Evolutionary conservation across 1,140 invertebrate genomes (phyloP), one percentile per base, ranked within the genome.

Genomic region (Spodoptera litura): DNA sequence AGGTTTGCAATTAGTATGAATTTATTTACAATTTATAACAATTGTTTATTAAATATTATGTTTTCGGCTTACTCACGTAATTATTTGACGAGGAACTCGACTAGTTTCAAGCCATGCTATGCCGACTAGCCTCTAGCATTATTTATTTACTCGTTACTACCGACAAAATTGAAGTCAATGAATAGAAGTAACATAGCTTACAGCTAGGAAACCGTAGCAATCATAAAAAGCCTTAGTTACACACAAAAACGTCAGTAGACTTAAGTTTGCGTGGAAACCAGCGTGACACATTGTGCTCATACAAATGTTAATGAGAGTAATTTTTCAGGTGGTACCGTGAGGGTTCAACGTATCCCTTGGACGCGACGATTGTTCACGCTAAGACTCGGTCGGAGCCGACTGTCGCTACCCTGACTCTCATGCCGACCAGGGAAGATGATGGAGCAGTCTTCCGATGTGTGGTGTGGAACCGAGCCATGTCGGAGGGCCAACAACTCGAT

Each of bases 401-500:
- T 10, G 96, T 96, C 31, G 96, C 97, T 2, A 97, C 97, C 2
- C 94, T 99, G 9, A 93, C 95, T 0, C 93, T 99, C 27, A 96
- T 95, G 25, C 98, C 98, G 0, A 96, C 95, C 12, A 96, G 97
- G 77, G 97, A 98, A 61, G 98, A 99, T 88, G 98, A 99, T 89
- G 96, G 96, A 1, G 97, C 97, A 13, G 95, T 96, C 12, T 98
- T 97, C 92, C 96, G 96, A 51, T 99, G 98, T 90, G 96, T 97
- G 49, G 98, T 99, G 0, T 97, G 97, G 95, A 99, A 99, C 93
- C 95, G 98, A 20, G 98, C 98, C 44, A 97, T 99, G 95, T 95
- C 96, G 0, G 96, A 97, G 38, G 97, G 97, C 6, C 95, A 97
- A 27, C 97, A 97, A 79, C 90, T 98, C 53, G 97, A 98, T 78